Evolutionary conservation across 2,797 vertebrate species (phyloP).

Genomic region (Manis javanica): DNA sequence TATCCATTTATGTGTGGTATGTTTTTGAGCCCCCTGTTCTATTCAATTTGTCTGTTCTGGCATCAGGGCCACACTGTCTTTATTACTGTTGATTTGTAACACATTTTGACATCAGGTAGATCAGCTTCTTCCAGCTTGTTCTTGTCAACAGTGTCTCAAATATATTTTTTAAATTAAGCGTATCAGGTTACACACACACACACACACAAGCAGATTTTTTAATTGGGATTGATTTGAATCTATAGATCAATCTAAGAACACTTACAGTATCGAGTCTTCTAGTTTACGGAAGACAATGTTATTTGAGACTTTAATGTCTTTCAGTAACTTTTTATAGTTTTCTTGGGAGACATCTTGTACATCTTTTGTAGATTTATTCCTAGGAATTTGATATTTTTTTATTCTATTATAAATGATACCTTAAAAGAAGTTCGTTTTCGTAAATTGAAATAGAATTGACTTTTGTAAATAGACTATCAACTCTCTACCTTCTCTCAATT

Average conservation of each 20-base stretch:
- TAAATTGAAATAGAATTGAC: slow-evolving; percentile 16
- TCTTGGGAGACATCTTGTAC: neutral
- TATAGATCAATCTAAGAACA: neutral
- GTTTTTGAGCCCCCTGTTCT: neutral
- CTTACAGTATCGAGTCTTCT: neutral
- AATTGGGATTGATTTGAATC: neutral
- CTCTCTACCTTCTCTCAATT: slow-evolving; percentile 35
- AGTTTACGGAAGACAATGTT: neutral
- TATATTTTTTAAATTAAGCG: slow-evolving; percentile 3
- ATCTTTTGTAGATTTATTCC: slow-evolving; percentile 1
- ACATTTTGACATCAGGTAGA: neutral
- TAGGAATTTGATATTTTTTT: neutral
- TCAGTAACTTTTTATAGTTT: neutral
- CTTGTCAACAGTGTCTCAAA: neutral
- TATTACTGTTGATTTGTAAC: neutral
- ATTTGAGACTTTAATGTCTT: slow-evolving; percentile 8
- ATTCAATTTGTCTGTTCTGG: neutral
- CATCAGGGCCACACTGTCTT: neutral
- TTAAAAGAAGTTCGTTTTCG: neutral
- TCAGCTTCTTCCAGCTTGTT: neutral
- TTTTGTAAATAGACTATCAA: neutral
- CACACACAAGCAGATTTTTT: neutral
- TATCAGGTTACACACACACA: neutral
- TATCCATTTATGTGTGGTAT: neutral
- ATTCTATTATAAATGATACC: neutral